A percentile compares a stretch with the other conserved stretches of the same genome.
phyloP scores from a whole-genome alignment of 1,140 invertebrate genomes.

The Dreissena polymorpha region DNA sequence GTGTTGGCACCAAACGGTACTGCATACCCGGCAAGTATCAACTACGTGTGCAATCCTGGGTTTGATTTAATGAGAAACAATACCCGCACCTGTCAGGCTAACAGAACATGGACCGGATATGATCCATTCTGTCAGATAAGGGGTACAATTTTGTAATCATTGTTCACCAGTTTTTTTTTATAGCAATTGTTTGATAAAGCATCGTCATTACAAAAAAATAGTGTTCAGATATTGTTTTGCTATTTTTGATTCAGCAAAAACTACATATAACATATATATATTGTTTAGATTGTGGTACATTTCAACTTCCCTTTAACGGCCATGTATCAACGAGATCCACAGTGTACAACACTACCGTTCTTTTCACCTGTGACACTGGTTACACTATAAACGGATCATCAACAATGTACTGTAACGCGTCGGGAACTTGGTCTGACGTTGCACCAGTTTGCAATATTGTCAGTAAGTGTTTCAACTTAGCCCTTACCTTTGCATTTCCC shows the following conservation, averaged over 20 bases:
- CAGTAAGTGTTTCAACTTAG: neutral
- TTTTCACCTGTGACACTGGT: neutral
- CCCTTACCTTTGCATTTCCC: neutral
- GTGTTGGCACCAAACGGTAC: neutral
- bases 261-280: too few species aligned
- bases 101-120: neutral
- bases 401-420: neutral
- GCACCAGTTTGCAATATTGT: slow-evolving; percentile 1
- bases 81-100: neutral
- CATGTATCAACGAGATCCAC: neutral
- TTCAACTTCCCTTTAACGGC: neutral
- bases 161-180: neutral
- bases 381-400: neutral
- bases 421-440: neutral
- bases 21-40: neutral
- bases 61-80: neutral
- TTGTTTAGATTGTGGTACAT: neutral
- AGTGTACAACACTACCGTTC: neutral
- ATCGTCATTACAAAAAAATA: too few species aligned
- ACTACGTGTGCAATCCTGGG: neutral
- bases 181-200: too few species aligned
- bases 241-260: too few species aligned
- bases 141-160: neutral
- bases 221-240: neutral
- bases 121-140: neutral